Percentiles rank a stretch among this genome's conserved stretches.
phyloP scores from a whole-genome alignment of 2,888 invertebrate species.

The Acrobasis consociella region DNA sequence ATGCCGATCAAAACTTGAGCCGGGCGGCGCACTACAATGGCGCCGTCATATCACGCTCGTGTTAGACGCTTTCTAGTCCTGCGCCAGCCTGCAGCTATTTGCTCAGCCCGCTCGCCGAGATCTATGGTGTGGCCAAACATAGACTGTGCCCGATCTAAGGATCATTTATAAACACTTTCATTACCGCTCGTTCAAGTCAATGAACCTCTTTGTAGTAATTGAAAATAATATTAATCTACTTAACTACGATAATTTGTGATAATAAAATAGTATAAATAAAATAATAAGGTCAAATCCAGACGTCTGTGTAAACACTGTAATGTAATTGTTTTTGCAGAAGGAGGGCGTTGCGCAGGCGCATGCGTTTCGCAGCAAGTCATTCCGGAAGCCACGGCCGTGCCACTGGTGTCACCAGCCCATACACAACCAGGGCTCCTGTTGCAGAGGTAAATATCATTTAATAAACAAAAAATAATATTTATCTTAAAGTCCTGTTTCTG shows the following conservation, averaged over 20 bases:
- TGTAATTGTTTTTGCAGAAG: slow-evolving; percentile 80
- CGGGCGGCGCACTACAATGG: slow-evolving; percentile 45
- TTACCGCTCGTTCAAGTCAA: slow-evolving; percentile 1
- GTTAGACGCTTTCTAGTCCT: slow-evolving; percentile 48
- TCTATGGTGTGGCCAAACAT: slow-evolving; percentile 30
- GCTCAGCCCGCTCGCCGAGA: slow-evolving; percentile 41
- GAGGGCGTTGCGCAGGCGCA: slow-evolving; percentile 87
- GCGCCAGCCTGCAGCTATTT: slow-evolving; percentile 46
- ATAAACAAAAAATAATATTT: neutral
- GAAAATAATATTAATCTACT: neutral
- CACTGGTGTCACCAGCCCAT: slow-evolving; percentile 91
- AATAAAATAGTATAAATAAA: neutral
- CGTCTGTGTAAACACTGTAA: slow-evolving; percentile 14
- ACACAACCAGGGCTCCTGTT: slow-evolving; percentile 88
- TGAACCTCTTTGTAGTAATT: neutral
- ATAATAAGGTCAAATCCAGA: neutral
- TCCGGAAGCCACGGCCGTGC: slow-evolving; percentile 89
- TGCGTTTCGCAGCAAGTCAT: slow-evolving; percentile 88
- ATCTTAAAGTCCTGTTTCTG: neutral
- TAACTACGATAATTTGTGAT: neutral
- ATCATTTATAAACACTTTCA: slow-evolving; percentile 18
- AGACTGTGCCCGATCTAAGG: neutral
- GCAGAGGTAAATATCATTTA: slow-evolving; percentile 82
- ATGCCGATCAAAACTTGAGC: slow-evolving; percentile 7
- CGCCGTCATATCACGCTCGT: slow-evolving; percentile 50